These are phyloP conservation scores for Opisthograptis luteolata DNA, from an alignment of 2,888 invertebrate species.

Conservation along the genomic window DNA sequence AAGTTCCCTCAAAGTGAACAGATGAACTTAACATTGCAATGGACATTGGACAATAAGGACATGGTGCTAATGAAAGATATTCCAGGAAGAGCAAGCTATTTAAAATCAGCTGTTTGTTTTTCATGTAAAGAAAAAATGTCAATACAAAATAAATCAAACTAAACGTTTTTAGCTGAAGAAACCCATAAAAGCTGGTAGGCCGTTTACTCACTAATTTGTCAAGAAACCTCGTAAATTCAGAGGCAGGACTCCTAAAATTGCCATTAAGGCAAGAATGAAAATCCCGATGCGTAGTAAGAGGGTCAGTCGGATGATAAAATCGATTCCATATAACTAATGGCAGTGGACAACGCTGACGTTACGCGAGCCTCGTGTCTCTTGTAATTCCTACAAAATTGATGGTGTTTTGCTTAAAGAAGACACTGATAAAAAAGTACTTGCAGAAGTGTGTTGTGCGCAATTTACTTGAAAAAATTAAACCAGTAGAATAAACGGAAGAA, in stretches of 20 bases:
- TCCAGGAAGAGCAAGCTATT: too few relatives aligned
- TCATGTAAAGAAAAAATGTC: too few relatives aligned
- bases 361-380: conserved; percentile 20
- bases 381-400: conserved; percentile 24
- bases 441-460: too few relatives aligned
- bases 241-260: conserved; percentile 34
- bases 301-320: conserved; percentile 37
- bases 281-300: conserved; percentile 34
- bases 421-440: too few relatives aligned
- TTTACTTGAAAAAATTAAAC: too few relatives aligned
- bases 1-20: too few relatives aligned
- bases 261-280: conserved; percentile 37
- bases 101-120: too few relatives aligned
- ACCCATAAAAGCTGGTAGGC: not conserved
- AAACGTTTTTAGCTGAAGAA: conserved; percentile 5
- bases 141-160: not conserved
- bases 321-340: conserved; percentile 39
- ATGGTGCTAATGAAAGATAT: too few relatives aligned
- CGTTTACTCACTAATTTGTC: conserved; percentile 34
- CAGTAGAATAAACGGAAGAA: too few relatives aligned
- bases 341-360: conserved; percentile 31
- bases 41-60: too few relatives aligned
- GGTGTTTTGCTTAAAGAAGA: not conserved
- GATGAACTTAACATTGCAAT: too few relatives aligned
- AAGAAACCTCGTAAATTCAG: conserved; percentile 36